Conservation (phyloP, 53 echinoderm and acorn worm species). For the Luidia sarsii region DNA sequence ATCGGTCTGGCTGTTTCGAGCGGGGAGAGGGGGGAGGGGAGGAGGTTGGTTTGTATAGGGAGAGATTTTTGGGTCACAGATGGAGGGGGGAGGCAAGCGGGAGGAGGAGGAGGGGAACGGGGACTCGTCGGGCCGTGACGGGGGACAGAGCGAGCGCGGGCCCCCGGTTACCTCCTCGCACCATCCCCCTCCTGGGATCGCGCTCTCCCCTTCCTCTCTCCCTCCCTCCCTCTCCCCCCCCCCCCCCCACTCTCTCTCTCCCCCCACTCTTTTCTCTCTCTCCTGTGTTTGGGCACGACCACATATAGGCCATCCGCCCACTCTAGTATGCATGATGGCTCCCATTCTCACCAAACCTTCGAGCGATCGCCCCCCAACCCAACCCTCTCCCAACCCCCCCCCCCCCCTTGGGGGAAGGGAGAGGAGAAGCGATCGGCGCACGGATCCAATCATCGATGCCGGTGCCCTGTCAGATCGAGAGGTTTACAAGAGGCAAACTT, state of each 20-base stretch:
- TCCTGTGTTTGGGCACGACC: too few species aligned
- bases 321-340: neutral
- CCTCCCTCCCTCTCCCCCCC: slow-evolving; percentile 35
- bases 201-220: neutral
- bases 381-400: too few species aligned
- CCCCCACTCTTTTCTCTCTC: slow-evolving; percentile 11
- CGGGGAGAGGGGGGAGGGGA: too few species aligned
- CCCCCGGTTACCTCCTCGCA: slow-evolving; percentile 43
- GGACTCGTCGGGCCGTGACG: slow-evolving; percentile 29
- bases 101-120: slow-evolving; percentile 14
- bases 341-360: neutral
- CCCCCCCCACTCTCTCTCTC: neutral
- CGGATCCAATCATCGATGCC: too few species aligned
- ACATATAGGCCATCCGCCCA: neutral
- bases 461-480: too few species aligned
- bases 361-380: neutral
- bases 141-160: slow-evolving; percentile 20
- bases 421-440: too few species aligned
- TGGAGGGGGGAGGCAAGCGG: slow-evolving; percentile 1
- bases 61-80: slow-evolving; percentile 35
- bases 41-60: too few species aligned
- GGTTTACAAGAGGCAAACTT: too few species aligned
- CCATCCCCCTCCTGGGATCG: neutral
- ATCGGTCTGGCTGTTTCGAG: neutral
- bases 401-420: too few species aligned